These are phyloP conservation scores for Carposina sasakii DNA, from an alignment of 1,140 invertebrate species.

Conservation along the genomic window DNA sequence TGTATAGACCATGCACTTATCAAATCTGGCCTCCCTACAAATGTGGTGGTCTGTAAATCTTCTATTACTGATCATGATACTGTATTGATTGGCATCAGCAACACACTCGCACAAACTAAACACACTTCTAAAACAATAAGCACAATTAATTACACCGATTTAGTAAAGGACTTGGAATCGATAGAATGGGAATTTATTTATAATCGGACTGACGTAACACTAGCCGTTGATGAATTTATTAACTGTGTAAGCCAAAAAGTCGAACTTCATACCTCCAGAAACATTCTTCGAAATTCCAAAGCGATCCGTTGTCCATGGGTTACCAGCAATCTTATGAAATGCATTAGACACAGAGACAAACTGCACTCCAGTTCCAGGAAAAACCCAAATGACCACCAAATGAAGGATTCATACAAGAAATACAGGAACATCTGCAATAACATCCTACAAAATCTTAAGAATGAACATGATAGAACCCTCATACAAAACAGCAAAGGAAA, in stretches of 20 bases:
- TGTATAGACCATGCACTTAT: background rate
- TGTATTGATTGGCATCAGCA: background rate
- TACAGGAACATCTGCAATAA: background rate
- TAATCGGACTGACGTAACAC: no score
- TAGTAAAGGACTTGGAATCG: no score
- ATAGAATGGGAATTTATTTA: no score
- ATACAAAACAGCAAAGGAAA: background rate
- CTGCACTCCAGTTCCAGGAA: background rate
- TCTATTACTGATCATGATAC: background rate
- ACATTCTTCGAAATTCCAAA: background rate
- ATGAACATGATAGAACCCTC: background rate
- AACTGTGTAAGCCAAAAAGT: no score
- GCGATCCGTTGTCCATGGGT: background rate
- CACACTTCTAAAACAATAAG: background rate
- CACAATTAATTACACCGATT: background rate
- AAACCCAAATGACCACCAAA: background rate
- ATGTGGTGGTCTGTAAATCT: background rate
- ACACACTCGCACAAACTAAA: background rate
- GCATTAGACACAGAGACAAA: background rate
- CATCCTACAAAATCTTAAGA: background rate
- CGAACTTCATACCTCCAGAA: background rate
- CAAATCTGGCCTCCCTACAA: background rate
- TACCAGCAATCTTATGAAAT: background rate
- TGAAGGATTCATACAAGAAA: background rate
- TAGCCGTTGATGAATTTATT: no score